Conservation (phyloP, 2,797 vertebrate species). For the Ptychadena robeensis region DNA sequence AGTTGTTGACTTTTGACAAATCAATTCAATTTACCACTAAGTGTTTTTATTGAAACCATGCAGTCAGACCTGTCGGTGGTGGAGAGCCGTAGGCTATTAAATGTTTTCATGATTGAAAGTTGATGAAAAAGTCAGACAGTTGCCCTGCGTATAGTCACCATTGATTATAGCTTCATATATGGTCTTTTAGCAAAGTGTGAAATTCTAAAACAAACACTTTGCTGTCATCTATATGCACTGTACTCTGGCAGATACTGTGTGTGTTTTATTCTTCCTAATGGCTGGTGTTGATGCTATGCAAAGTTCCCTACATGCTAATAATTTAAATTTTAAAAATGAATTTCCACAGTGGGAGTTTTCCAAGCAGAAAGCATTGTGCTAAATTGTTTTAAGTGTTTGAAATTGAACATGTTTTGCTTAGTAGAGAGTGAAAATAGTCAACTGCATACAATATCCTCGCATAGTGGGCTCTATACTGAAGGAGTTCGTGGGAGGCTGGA, state of each 20-base stretch:
- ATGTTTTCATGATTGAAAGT: background rate
- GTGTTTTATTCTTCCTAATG: slow-evolving; percentile 22
- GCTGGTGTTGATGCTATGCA: slow-evolving; percentile 33
- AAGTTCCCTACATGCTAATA: slow-evolving; percentile 43
- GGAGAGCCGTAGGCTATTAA: background rate
- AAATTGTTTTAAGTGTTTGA: slow-evolving; percentile 53
- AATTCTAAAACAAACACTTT: slow-evolving; percentile 44
- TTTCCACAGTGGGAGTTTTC: slow-evolving; percentile 50
- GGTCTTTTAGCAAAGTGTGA: slow-evolving; percentile 18
- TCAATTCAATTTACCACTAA: background rate
- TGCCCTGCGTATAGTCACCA: background rate
- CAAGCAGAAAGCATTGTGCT: slow-evolving; percentile 39
- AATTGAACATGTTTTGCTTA: slow-evolving; percentile 53
- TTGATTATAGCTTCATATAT: slow-evolving; percentile 43
- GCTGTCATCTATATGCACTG: slow-evolving; percentile 28
- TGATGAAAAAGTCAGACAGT: background rate
- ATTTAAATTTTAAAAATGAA: slow-evolving; percentile 45
- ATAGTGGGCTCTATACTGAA: slow-evolving; percentile 38
- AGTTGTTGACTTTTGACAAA: background rate
- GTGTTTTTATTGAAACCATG: too few relatives aligned
- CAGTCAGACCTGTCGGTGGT: background rate
- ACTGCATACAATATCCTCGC: slow-evolving; percentile 25
- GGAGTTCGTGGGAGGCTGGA: slow-evolving; percentile 37
- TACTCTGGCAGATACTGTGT: slow-evolving; percentile 14
- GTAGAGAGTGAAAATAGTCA: slow-evolving; percentile 31